These are phyloP conservation scores for Rhynchopsitta pachyrhyncha DNA, from an alignment of 2,113 vertebrate genomes.

Conservation along the genomic window DNA sequence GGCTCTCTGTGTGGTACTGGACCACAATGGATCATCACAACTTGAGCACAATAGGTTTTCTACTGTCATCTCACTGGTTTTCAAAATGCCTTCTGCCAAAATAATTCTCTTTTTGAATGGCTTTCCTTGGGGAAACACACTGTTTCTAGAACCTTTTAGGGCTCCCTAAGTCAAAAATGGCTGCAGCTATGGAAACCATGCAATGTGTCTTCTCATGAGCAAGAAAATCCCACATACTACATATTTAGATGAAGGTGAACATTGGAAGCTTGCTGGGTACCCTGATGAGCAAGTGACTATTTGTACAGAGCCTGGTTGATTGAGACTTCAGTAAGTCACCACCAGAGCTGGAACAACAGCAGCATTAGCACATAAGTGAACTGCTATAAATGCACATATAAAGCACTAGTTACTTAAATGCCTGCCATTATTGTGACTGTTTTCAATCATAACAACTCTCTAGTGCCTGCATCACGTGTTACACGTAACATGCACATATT, in stretches of 20 bases:
- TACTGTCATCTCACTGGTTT: neutral
- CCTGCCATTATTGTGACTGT: neutral
- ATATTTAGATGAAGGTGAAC: neutral
- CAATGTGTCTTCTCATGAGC: neutral
- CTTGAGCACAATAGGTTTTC: neutral
- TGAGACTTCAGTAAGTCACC: neutral
- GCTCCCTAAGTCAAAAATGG: neutral
- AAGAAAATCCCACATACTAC: neutral
- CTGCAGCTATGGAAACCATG: neutral
- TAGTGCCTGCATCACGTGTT: neutral
- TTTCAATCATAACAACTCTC: neutral
- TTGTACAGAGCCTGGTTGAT: neutral
- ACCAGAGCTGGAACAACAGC: neutral
- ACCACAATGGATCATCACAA: neutral
- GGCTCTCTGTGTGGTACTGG: rapidly evolving
- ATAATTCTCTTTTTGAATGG: neutral
- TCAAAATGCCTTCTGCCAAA: neutral
- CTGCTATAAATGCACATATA: neutral
- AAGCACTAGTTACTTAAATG: neutral
- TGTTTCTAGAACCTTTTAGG: neutral
- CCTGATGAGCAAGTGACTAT: neutral
- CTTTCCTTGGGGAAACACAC: neutral
- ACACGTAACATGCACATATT: rapidly evolving
- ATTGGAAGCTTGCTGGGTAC: neutral
- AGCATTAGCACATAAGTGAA: neutral